These are phyloP conservation scores for Polyommatus icarus DNA, from an alignment of 2,888 invertebrate genomes.

Conservation along the genomic window DNA sequence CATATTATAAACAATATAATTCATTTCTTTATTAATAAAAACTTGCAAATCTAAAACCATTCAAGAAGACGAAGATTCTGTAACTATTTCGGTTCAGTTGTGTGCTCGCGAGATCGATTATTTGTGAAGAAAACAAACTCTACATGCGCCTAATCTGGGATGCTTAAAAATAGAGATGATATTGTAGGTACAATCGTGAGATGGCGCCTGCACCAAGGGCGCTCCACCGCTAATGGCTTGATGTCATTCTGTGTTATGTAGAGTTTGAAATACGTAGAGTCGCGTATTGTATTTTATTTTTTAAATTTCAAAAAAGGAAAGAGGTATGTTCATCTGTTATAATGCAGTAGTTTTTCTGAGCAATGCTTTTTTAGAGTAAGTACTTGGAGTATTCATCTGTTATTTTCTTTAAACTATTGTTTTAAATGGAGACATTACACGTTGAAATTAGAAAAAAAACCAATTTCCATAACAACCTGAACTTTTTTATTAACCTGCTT, in stretches of 20 bases:
- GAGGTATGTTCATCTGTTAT: too few relatives aligned
- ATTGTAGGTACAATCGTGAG: conserved; percentile 35
- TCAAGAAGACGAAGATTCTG: neutral
- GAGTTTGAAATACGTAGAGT: conserved; percentile 50
- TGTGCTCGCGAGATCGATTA: neutral
- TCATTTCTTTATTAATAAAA: neutral
- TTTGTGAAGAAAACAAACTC: conserved; percentile 19
- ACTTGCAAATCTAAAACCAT: neutral
- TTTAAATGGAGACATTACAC: too few relatives aligned
- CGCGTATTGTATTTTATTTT: conserved; percentile 8
- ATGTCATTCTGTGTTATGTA: conserved; percentile 63
- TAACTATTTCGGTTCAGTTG: neutral
- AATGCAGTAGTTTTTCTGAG: too few relatives aligned
- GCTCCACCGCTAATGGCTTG: conserved; percentile 69
- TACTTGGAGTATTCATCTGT: too few relatives aligned
- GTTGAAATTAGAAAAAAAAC: too few relatives aligned
- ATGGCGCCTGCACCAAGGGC: conserved; percentile 51
- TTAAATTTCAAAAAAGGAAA: neutral
- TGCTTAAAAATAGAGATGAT: conserved; percentile 28
- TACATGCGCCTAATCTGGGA: conserved; percentile 13
- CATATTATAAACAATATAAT: too few relatives aligned
- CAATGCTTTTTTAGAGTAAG: too few relatives aligned
- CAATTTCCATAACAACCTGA: too few relatives aligned
- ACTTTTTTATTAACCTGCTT: too few relatives aligned
- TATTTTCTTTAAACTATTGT: too few relatives aligned